Evolutionary conservation across 35 echinoderm and acorn worm species (phyloP).

Genomic region (Anneissia japonica): DNA sequence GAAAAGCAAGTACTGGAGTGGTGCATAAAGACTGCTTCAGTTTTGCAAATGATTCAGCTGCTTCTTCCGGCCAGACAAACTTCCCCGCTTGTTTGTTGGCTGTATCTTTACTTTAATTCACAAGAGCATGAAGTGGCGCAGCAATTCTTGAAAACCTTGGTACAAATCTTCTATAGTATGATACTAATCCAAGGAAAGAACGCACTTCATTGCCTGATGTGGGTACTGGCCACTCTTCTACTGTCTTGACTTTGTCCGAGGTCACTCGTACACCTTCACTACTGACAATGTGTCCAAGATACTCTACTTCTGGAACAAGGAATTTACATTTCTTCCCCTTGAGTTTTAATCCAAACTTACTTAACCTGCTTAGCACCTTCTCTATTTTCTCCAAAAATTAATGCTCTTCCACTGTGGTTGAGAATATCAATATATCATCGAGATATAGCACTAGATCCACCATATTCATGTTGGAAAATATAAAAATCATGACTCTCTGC

Average conservation of each 20-base stretch:
- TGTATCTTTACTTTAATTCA: background rate
- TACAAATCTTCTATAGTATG: background rate
- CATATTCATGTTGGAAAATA: background rate
- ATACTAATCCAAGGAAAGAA: background rate
- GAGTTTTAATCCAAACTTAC: background rate
- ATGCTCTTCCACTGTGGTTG: background rate
- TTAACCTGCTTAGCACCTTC: background rate
- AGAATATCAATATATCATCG: background rate
- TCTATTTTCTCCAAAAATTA: background rate
- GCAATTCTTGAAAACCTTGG: background rate
- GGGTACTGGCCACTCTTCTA: background rate
- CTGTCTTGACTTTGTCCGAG: background rate
- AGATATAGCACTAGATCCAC: background rate
- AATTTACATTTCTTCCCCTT: background rate
- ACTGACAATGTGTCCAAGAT: background rate
- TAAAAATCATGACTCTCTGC: background rate
- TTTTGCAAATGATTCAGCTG: background rate
- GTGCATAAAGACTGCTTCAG: background rate
- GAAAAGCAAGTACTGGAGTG: constrained; percentile 29
- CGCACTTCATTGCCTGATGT: background rate
- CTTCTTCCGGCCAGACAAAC: constrained; percentile 14
- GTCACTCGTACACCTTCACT: background rate
- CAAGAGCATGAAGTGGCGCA: no score
- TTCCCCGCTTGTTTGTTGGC: background rate
- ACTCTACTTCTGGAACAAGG: background rate